Evolutionary conservation across 2,888 invertebrate genomes (phyloP).

Genomic region (Lissocephala sabroskyi): DNA sequence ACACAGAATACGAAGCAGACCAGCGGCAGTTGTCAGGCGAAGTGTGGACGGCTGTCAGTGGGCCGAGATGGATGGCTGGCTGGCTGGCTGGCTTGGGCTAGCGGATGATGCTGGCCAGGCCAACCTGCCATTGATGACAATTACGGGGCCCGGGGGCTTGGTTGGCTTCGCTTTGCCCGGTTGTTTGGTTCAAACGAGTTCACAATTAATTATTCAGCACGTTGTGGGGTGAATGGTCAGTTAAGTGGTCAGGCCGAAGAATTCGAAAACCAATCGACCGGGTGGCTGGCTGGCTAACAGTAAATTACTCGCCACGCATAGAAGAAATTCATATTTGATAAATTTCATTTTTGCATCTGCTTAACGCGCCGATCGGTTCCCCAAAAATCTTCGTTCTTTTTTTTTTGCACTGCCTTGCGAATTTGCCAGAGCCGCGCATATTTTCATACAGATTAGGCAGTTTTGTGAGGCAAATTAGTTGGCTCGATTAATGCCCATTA

Average conservation of each 20-base stretch:
- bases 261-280: not conserved
- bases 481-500: slow-evolving; percentile 38
- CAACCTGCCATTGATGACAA: not conserved
- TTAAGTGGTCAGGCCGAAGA: slow-evolving; percentile 40
- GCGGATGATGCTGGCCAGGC: slow-evolving; percentile 14
- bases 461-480: slow-evolving; percentile 31
- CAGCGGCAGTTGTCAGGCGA: too few species aligned
- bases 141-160: not conserved
- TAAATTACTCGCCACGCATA: too few species aligned
- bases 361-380: slow-evolving; percentile 25
- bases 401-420: not conserved
- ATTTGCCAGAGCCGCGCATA: not conserved
- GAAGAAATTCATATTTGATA: slow-evolving; percentile 7
- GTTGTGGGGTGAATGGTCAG: slow-evolving; percentile 51
- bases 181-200: slow-evolving; percentile 13
- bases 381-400: not conserved
- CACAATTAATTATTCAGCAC: slow-evolving; percentile 36
- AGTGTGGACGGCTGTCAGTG: too few species aligned
- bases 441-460: slow-evolving; percentile 1
- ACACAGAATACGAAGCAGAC: too few species aligned
- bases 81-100: not conserved
- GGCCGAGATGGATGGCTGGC: not conserved
- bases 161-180: not conserved
- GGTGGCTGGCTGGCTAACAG: too few species aligned
- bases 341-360: slow-evolving; percentile 27